Percentiles rank a stretch among this genome's conserved stretches.
These are phyloP conservation scores for Hemistola chrysoprasaria DNA, from an alignment of 2,888 invertebrate genomes.

Conservation along the genomic window DNA sequence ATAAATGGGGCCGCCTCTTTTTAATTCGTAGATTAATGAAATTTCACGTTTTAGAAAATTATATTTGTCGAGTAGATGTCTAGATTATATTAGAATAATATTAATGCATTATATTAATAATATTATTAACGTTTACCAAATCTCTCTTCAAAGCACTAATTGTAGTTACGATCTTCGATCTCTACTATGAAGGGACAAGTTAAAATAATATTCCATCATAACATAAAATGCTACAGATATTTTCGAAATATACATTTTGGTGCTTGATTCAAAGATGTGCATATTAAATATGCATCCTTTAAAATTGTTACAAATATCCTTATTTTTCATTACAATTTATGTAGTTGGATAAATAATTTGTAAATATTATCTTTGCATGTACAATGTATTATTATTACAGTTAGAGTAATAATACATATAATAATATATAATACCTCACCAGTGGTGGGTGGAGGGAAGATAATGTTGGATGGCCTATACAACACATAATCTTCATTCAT, in stretches of 20 bases:
- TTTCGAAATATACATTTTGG: conserved; percentile 54
- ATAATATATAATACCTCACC: conserved; percentile 35
- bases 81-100: conserved; percentile 56
- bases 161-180: conserved; percentile 32
- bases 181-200: too few species aligned
- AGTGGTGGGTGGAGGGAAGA: conserved; percentile 35
- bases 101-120: conserved; percentile 48
- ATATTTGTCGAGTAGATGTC: conserved; percentile 62
- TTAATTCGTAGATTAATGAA: conserved; percentile 58
- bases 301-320: conserved; percentile 54
- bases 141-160: conserved; percentile 56
- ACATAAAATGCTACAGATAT: conserved; percentile 46
- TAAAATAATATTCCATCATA: conserved; percentile 20
- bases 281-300: conserved; percentile 58
- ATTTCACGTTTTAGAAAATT: conserved; percentile 65
- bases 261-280: conserved; percentile 62
- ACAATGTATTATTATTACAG: conserved; percentile 45
- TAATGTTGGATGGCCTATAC: conserved; percentile 47
- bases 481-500: conserved; percentile 16
- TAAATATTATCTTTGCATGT: conserved; percentile 62
- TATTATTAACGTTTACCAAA: conserved; percentile 72
- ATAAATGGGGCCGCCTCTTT: conserved; percentile 76
- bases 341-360: conserved; percentile 48
- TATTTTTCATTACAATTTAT: conserved; percentile 46
- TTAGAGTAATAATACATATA: conserved; percentile 28